Base-by-base conservation (phyloP, 2,113 vertebrate genomes). In the Puntigrus tetrazona region DNA sequence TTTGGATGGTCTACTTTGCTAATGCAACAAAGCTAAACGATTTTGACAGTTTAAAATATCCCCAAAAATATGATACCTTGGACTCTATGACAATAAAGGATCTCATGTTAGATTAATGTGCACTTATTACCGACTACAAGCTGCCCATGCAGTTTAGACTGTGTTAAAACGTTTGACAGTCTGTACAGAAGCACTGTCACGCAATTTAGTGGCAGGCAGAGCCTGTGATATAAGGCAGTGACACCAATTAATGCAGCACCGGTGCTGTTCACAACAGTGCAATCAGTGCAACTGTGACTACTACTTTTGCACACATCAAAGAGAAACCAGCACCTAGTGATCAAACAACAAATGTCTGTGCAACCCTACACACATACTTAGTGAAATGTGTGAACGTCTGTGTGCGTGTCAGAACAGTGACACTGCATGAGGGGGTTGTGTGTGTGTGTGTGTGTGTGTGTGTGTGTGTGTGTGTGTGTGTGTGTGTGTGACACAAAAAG, bases 401-500 rank as follows among this genome's bases (percentile, higher is more conserved):
- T 69, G 43, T 55, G 86, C 27, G 31, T 78, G 61, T 41, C 38
- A 61, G 38, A 78, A 61, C 7, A 27, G 55, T 61, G 55, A 20
- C 55, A 79, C 18, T 79, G 16, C 14, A 61, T 41, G 55, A 63
- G 61, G 36, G 41, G 63, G 20, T 22, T 85, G 45, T 63, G 73
- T 34, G 47, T 77, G 25, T 70, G 29, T 76, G 31, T 67, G 29
- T 78, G 77, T 74, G 76, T 4, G 38, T 85, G 16, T 41, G 74
- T 3, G 61, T 65, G 25, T 52, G 47, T 45, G 61, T 74, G 82
- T 45, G 84, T 4, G 38, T 85, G 16, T 41, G 74, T 3, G 61
- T 65, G 25, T 52, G 47, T 45, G 61, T 74, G 82, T 45, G 84
- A 83, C 70, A 74, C 34, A 77, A 65, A 74, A 52, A 41, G 50